Conservation (phyloP, 2,888 invertebrate genomes). For the Eristalis tenax region DNA sequence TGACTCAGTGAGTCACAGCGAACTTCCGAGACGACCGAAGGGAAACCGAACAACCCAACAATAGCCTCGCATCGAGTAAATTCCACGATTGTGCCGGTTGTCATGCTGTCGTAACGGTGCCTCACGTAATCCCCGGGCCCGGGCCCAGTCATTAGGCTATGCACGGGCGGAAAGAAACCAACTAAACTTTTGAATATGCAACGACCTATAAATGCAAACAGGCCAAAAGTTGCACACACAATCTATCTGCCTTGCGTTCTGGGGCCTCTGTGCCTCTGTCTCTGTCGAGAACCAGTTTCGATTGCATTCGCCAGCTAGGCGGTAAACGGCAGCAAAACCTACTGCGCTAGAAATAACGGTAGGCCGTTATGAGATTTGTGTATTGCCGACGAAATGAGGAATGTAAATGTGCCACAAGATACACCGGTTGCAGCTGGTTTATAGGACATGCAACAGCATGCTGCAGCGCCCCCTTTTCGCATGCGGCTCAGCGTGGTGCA, state of each 20-base stretch:
- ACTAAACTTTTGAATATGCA: conserved; percentile 58
- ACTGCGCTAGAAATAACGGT: conserved; percentile 31
- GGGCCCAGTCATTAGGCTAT: not conserved
- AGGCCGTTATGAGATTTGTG: not conserved
- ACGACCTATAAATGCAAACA: conserved; percentile 63
- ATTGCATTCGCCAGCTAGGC: conserved; percentile 16
- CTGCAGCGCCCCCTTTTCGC: not conserved
- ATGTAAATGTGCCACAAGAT: conserved; percentile 14
- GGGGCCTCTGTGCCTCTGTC: conserved; percentile 10
- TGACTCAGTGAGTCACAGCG: not conserved
- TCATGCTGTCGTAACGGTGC: not conserved
- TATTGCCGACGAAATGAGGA: not conserved
- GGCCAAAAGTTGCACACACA: not conserved
- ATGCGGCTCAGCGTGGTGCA: conserved; percentile 21
- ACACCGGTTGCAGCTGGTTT: conserved; percentile 24
- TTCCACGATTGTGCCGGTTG: not conserved
- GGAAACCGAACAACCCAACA: not conserved
- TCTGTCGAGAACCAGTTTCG: conserved; percentile 61
- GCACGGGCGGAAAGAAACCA: not conserved
- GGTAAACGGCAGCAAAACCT: conserved; percentile 18
- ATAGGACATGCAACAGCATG: conserved; percentile 52
- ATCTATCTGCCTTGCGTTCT: conserved; percentile 32
- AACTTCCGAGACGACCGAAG: not conserved
- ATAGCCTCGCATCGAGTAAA: not conserved
- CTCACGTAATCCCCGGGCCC: not conserved